Evolutionary conservation across 1,140 invertebrate species (phyloP), one percentile per base, ranked within the genome.

Genomic region (Magallana angulata): DNA sequence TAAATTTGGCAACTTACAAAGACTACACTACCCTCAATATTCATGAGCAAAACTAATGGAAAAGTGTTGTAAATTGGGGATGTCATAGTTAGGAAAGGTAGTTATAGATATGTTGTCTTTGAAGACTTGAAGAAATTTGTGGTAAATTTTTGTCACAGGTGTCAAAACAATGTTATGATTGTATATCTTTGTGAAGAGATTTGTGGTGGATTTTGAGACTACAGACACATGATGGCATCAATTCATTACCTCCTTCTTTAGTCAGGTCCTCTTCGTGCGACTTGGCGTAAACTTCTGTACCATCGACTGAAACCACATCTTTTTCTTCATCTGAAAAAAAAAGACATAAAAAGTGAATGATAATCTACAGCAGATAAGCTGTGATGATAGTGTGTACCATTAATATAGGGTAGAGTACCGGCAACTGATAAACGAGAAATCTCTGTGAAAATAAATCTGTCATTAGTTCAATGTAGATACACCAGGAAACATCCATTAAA

Each of bases 251-350:
- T 90, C 90, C 90, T 84, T 89, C 92, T 80, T 88, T 91, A 6
- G 82, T 86, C 3, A 91, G 62, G 84, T 93, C 92, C 58, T 92
- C 92, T 81, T 91, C 85, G n/a, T 90, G 89, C 1, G 89, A 84
- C 82, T 91, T 86, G 14, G 88, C 87, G 80, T 90, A 92, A 11
- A 90, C 62, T 12, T 76, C 18, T 68, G 88, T 91, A 81, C 91
- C 87, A 64, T 90, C 88, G 64, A 92, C 89, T 81, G 91, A 89
- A 1, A 93, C 89, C 16, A 91, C 82, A 9, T 88, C 87, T 57
- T 90, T 93, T 18, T 90, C 88, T 59, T 93, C 92, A 91, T 92
- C 92, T 93, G 85, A 11, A 89, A 91, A 71, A 85, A 84, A 86
- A 30, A 83, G 82, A 84, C 16, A 85, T 60, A 60, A 24, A 80